Conservation (phyloP, 2,113 vertebrate species). For the Serinus canaria region DNA sequence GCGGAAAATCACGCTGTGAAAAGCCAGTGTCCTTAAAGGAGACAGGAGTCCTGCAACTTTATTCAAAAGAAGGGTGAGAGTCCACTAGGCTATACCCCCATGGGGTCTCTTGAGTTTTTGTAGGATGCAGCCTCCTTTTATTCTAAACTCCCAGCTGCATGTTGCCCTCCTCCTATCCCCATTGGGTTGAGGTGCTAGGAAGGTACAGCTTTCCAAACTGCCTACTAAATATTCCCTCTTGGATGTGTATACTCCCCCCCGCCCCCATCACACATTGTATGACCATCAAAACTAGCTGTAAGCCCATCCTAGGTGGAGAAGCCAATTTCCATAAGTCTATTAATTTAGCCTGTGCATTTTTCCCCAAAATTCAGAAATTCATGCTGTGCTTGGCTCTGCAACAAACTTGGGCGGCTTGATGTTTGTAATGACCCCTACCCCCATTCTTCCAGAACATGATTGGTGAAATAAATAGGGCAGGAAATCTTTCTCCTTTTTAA, state of each 20-base stretch:
- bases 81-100: not conserved
- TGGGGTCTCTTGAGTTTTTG: not conserved
- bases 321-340: accelerated
- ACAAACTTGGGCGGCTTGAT: not conserved
- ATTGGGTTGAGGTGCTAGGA: not conserved
- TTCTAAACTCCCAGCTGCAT: not conserved
- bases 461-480: not conserved
- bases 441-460: not conserved
- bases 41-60: not conserved
- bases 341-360: not conserved
- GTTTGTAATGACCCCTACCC: not conserved
- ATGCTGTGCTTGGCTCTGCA: not conserved
- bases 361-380: not conserved
- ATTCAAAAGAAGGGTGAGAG: not conserved
- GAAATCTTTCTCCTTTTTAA: too few species aligned
- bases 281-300: not conserved
- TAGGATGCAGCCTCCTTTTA: not conserved
- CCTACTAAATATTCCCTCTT: not conserved
- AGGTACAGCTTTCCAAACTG: not conserved
- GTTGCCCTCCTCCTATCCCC: not conserved
- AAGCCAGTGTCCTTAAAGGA: not conserved
- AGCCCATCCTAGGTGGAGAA: not conserved
- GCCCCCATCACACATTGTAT: not conserved
- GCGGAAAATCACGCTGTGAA: accelerated
- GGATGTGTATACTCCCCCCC: not conserved